Evolutionary conservation across 2,888 invertebrate species (phyloP).

Genomic region (Schizaphis graminum): DNA sequence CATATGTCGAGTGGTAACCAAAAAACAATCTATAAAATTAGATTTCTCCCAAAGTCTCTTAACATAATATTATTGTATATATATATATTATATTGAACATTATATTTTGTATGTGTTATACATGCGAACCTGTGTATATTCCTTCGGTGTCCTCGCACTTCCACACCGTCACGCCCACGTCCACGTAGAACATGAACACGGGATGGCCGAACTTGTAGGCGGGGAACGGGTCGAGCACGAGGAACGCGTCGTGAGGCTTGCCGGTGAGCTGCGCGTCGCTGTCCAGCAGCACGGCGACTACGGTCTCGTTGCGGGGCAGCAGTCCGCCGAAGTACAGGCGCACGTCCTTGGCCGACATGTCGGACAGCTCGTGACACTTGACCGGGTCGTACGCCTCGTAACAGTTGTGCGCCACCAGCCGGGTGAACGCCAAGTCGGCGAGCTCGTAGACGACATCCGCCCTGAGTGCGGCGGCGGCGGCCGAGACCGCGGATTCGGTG

Average conservation of each 20-base stretch:
- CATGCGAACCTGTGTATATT: slow-evolving; percentile 71
- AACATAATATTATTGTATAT: neutral
- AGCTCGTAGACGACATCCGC: slow-evolving; percentile 36
- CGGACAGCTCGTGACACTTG: slow-evolving; percentile 57
- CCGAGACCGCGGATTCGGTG: neutral
- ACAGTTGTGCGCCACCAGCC: slow-evolving; percentile 55
- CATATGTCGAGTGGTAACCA: neutral
- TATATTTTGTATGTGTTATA: no score
- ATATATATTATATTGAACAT: neutral
- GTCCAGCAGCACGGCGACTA: slow-evolving; percentile 67
- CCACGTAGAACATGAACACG: slow-evolving; percentile 72
- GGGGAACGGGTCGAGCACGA: slow-evolving; percentile 72
- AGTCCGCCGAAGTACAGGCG: slow-evolving; percentile 66
- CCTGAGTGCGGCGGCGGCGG: neutral
- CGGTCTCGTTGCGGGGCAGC: slow-evolving; percentile 67
- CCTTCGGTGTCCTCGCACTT: slow-evolving; percentile 71
- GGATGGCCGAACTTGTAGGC: slow-evolving; percentile 73
- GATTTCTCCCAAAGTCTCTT: neutral
- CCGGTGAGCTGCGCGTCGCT: slow-evolving; percentile 67
- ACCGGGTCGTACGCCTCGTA: slow-evolving; percentile 50
- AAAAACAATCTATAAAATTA: neutral
- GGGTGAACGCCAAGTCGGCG: slow-evolving; percentile 46
- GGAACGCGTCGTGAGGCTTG: slow-evolving; percentile 69
- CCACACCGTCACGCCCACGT: slow-evolving; percentile 69
- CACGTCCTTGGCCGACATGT: slow-evolving; percentile 59